phyloP scores from a whole-genome alignment of 2,113 vertebrate genomes.

The Dolichotis patagonum region DNA sequence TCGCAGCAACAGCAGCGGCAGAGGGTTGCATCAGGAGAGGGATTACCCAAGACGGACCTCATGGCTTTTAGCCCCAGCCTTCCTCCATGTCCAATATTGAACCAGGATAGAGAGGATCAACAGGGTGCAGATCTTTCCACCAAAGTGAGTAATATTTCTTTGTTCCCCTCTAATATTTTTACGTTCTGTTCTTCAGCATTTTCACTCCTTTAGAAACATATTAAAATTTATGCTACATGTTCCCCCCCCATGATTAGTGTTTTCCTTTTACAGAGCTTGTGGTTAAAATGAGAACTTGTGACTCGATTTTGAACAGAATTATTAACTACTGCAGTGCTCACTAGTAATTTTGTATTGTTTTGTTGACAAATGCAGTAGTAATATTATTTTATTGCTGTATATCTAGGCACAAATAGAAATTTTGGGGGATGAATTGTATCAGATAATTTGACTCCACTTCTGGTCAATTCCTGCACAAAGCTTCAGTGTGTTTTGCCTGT shows the following conservation, averaged over 20 bases:
- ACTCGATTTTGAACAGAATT: background rate
- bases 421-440: background rate
- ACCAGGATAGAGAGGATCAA: background rate
- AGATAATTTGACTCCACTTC: background rate
- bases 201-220: background rate
- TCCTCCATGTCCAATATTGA: background rate
- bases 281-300: background rate
- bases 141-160: slow-evolving; percentile 69
- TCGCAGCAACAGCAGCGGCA: slow-evolving; percentile 70
- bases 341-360: background rate
- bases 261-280: background rate
- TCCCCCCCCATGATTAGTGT: background rate
- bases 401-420: background rate
- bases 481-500: background rate
- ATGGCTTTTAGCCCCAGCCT: slow-evolving; percentile 86
- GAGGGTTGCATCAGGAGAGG: slow-evolving; percentile 70
- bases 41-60: slow-evolving; percentile 73
- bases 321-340: background rate
- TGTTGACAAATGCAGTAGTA: background rate
- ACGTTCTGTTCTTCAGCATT: background rate
- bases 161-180: background rate
- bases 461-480: background rate
- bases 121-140: slow-evolving; percentile 4
- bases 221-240: background rate
- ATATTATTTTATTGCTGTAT: background rate